Conservation (phyloP, 2,113 vertebrate species). For the Elachura formosa region DNA sequence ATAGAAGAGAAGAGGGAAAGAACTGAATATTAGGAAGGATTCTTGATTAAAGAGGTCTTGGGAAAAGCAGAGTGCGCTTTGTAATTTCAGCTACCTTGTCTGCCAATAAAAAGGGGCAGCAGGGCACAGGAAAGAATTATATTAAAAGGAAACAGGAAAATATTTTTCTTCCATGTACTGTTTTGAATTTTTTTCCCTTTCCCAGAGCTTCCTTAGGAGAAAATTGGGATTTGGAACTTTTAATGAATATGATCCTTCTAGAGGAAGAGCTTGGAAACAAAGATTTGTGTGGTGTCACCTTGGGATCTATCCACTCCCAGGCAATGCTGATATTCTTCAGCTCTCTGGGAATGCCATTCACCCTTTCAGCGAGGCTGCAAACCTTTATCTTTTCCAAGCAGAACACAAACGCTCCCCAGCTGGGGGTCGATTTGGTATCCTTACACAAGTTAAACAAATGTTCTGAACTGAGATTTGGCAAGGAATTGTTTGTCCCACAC, state of each 20-base stretch:
- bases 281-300: background rate
- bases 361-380: background rate
- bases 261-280: background rate
- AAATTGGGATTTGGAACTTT: background rate
- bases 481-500: background rate
- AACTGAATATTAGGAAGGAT: constrained; percentile 39
- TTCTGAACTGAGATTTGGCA: background rate
- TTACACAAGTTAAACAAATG: background rate
- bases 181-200: background rate
- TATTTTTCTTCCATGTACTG: background rate
- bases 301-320: background rate
- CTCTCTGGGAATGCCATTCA: background rate
- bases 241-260: background rate
- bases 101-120: background rate
- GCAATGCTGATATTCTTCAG: background rate
- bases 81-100: constrained; percentile 54
- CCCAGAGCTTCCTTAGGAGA: background rate
- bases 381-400: background rate
- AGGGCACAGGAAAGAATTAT: background rate
- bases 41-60: constrained; percentile 9
- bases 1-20: constrained; percentile 57
- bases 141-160: background rate
- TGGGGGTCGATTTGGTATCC: background rate
- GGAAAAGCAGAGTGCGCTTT: background rate
- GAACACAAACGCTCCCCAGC: background rate